phyloP scores from a whole-genome alignment of 2,888 invertebrate species.

The Abrostola triplasia region DNA sequence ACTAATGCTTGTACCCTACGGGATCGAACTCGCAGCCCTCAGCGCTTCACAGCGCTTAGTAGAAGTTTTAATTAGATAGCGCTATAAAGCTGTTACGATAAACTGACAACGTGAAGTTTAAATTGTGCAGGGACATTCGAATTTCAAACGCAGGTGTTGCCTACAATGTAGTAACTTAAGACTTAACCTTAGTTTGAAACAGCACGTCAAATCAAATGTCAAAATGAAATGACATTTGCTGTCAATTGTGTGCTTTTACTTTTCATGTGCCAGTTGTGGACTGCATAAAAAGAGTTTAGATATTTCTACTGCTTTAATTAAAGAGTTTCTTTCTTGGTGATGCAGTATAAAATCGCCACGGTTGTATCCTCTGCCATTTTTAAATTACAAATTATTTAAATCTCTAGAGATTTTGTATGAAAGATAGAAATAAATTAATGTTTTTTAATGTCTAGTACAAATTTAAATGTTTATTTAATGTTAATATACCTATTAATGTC shows the following conservation, averaged over 20 bases:
- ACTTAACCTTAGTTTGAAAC: background rate
- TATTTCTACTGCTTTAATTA: too few species aligned
- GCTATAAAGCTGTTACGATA: background rate
- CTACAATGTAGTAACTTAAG: background rate
- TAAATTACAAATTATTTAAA: too few species aligned
- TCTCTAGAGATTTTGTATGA: background rate
- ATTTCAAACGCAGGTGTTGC: background rate
- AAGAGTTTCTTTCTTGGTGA: too few species aligned
- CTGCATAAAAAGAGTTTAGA: too few species aligned
- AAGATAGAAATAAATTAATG: too few species aligned
- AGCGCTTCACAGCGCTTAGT: too few species aligned
- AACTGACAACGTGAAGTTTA: background rate
- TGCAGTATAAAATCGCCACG: too few species aligned
- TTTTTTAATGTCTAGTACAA: background rate
- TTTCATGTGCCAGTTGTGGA: background rate
- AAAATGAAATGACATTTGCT: constrained; percentile 1
- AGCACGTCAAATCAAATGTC: background rate
- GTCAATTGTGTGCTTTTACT: background rate
- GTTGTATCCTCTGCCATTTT: too few species aligned
- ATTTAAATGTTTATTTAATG: background rate
- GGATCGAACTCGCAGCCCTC: too few species aligned
- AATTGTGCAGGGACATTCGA: background rate
- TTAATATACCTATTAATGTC: background rate
- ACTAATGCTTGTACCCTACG: too few species aligned
- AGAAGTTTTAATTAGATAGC: too few species aligned